Base-by-base conservation (phyloP, 2,113 vertebrate genomes). In the Oreochromis tanganicae region DNA sequence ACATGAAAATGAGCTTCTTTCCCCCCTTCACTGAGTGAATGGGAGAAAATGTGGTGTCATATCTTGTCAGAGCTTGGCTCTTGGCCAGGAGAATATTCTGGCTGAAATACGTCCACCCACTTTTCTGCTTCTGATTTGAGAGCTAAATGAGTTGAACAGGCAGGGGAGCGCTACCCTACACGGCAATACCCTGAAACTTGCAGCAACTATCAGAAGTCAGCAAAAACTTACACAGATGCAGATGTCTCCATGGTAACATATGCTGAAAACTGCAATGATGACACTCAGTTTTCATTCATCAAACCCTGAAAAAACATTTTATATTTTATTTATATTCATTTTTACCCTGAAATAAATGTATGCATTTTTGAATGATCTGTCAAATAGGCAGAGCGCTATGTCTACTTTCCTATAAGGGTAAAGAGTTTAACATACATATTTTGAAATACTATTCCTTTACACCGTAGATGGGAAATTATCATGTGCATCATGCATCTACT, bases 1-100 rank as follows among this genome's bases (percentile, higher is more conserved):
- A 95, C 94, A 95, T 94, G 95, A 96, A 94, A 95, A 95, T 95
- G 89, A 94, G 89, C 95, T 93, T 87, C 92, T 92, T 92, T 52
- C 24, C 34, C 54, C 17, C 52, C 61, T 88, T 90, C 85, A 87
- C 61, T 81, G 91, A 94, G 85, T 91, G 85, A 89, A 92, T 84
- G 81, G 86, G 75, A 84, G 83, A 93, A 94, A 93, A 91, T 91
- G 93, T 94, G 92, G 90, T 94, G 95, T 95, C 95, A 94, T 89
- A 90, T 94, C 87, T 93, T 94, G 94, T 94, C 95, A 93, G 78
- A 79, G 87, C 59, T 83, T 85, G 91, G 91, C 75, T 71, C 56
- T 7, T 56, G 59, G 90, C 95, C 87, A 90, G 68, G 52, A 81
- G 71, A 83, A 93, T 88, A 85, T 86, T 91, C 81, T 89, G 84